Base-by-base conservation (phyloP, 35 echinoderm and acorn worm species). In the Eucidaris tribuloides region DNA sequence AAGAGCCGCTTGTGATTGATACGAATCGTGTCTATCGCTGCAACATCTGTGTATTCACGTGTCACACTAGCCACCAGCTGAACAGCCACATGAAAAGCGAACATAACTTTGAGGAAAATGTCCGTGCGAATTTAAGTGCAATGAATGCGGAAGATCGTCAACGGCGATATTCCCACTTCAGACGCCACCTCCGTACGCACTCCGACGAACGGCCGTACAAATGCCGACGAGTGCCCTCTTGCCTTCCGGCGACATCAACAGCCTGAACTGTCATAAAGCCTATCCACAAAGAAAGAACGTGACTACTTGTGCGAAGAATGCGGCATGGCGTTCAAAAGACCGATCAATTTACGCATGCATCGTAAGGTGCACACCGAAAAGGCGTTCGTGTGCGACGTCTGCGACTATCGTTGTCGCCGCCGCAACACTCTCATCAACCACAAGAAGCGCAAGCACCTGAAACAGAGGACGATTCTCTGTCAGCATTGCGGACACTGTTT, bases 181-280 rank as follows among this genome's bases (percentile, higher is more conserved):
- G 56, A 27, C 76, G 85, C 34, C 94, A 97, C 45, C 43, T 89
- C 34, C 84, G 71, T 27, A 81, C 76, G 35, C 94, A 97, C 66
- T 89, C 94, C 14, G 89, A 86, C 0, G 89, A 92, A 28, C 92
- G 88, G 45, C 94, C 86, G 22, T 92, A 84, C 76, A 84, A 92
- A 62, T 97, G 94, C 55, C n/a, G 32, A 62, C 17, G 78, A 82
- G 48, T 97, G 94, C 29, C 70, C 71, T 14, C 39, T 56, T 17
- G 65, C 83, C 20, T 97, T 92, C 55, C 50, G n/a, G 45, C 3
- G 54, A 74, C 11, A 62, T 46, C 2, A 85, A 82, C 19, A 64
- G 60, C 28, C 79, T 87, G 27, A 92, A 88, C 29, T 77, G 70
- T 22, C 94, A 97, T 41, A 46, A n/a, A 80, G 42, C 81, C 85